Base-by-base conservation (phyloP, 2,888 invertebrate genomes). In the Melinaea menophilus region DNA sequence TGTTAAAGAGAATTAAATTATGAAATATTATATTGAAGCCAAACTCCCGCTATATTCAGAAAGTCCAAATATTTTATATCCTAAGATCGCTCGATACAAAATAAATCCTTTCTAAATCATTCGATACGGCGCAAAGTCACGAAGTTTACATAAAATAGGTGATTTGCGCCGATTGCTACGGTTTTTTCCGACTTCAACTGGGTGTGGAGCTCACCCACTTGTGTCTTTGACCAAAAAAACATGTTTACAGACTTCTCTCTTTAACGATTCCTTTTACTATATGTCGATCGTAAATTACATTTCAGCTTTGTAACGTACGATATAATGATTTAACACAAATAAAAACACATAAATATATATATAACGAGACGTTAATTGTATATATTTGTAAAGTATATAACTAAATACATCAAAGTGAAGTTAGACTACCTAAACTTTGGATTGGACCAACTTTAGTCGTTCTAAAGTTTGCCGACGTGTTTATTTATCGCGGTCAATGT, bases 131-230 rank as follows among this genome's bases (percentile, higher is more conserved):
- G 75, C 78, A 80, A 79, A 90, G 90, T 90, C 90, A 90, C 90
- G 90, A 88, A 88, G 85, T 90, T 90, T 89, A 89, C 90, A 90
- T 90, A 89, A 90, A 90, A 86, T 88, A 86, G 81, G 85, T 84
- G 87, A 87, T 88, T 89, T 88, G 87, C 82, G 77, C 81, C 84
- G 83, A 88, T 88, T 82, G 80, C 84, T 81, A 80, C 75, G 79
- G 79, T 82, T 81, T 84, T 86, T 90, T 87, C 76, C 73, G 66
- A 74, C 69, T 79, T 79, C 78, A 74, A 71, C 76, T 74, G 80
- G 88, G 84, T 82, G 84, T 79, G 72, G 72, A 70, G 68, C 72
- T 56, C 67, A 72, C 75, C 75, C 78, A 80, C 82, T 81, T 77
- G 80, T 82, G 79, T 80, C 79, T 72, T 74, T 79, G 78, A 71